Percentiles rank a stretch among this genome's conserved stretches.
These are phyloP conservation scores for Mormyrus lacerda DNA, from an alignment of 2,113 vertebrate species.

Conservation along the genomic window DNA sequence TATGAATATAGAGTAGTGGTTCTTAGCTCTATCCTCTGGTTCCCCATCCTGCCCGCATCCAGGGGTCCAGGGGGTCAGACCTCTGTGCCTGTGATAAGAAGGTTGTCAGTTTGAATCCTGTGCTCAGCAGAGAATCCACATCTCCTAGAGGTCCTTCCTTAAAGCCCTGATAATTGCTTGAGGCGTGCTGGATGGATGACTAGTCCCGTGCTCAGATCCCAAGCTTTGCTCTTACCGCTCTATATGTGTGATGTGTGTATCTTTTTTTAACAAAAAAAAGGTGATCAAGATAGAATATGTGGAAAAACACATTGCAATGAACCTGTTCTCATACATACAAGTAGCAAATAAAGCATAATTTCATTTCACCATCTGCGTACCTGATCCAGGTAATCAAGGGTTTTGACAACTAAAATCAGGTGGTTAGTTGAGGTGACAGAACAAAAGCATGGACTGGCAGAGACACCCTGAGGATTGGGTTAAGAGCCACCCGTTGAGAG, in stretches of 20 bases:
- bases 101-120: background rate
- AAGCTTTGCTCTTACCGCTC: background rate
- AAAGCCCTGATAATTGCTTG: background rate
- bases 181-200: background rate
- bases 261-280: background rate
- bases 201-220: background rate
- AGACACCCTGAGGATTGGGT: background rate
- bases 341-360: background rate
- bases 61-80: background rate
- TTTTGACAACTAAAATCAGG: background rate
- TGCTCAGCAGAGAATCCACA: background rate
- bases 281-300: background rate
- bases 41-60: background rate
- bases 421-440: background rate
- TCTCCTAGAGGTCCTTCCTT: background rate
- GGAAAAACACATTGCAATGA: background rate
- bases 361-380: background rate
- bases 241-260: background rate
- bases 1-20: background rate
- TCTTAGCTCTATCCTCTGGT: background rate
- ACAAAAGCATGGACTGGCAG: background rate
- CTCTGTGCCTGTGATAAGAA: background rate
- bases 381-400: background rate
- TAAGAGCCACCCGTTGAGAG: background rate
- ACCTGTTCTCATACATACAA: background rate